These are phyloP conservation scores for Dunckerocampus dactyliophorus DNA, from an alignment of 2,113 vertebrate species.

Conservation along the genomic window DNA sequence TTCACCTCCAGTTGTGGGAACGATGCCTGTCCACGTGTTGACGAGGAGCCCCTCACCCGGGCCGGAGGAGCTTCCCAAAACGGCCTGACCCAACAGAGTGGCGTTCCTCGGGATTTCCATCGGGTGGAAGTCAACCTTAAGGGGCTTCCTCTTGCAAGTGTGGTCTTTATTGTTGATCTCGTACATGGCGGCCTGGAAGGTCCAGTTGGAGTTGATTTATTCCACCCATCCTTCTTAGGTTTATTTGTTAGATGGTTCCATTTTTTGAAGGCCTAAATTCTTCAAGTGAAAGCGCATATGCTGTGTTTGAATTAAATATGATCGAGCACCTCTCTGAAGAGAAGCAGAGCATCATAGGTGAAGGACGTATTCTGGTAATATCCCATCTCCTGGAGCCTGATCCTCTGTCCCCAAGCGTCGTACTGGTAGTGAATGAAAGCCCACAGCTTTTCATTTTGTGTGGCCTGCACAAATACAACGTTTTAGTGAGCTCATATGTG, in stretches of 20 bases:
- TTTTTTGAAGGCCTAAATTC: neutral
- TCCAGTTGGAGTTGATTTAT: neutral
- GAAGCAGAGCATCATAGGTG: constrained; percentile 54
- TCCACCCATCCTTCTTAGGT: neutral
- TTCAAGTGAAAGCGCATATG: neutral
- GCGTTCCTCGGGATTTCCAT: constrained; percentile 52
- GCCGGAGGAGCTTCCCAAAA: constrained; percentile 62
- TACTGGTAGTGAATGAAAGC: constrained; percentile 47
- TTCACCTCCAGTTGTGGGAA: constrained; percentile 18
- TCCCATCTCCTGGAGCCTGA: constrained; percentile 47
- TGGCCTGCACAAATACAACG: constrained; percentile 40
- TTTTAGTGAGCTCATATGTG: neutral
- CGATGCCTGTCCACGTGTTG: constrained; percentile 62
- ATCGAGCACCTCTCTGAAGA: constrained; percentile 62
- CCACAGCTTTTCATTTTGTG: constrained; percentile 51
- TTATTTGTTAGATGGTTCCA: neutral
- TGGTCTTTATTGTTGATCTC: constrained; percentile 35
- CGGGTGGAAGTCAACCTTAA: constrained; percentile 60
- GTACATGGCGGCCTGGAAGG: constrained; percentile 56
- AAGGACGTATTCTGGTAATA: constrained; percentile 28
- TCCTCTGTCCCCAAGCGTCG: constrained; percentile 47
- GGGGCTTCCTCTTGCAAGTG: constrained; percentile 52
- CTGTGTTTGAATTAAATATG: too few relatives aligned
- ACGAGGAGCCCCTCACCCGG: constrained; percentile 68
- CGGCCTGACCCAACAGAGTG: constrained; percentile 35